Percentiles rank a stretch among this genome's conserved stretches.
Conservation (phyloP, 2,113 vertebrate species). For the Oncorhynchus nerka region DNA sequence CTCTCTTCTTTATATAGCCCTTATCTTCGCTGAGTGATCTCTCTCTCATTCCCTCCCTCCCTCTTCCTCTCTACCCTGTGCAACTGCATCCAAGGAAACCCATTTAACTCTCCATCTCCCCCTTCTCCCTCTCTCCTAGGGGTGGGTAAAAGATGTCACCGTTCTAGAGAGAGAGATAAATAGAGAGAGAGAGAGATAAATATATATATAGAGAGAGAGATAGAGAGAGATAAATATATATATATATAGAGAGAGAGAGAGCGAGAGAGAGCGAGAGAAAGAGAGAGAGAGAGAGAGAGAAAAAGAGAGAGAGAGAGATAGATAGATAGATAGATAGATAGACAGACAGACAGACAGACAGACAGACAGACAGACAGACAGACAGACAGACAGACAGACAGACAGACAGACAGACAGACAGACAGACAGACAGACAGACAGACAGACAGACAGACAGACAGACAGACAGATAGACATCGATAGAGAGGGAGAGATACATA, state of each 20-base stretch:
- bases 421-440: too few relatives aligned
- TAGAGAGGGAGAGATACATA: too few relatives aligned
- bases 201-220: background rate
- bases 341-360: background rate
- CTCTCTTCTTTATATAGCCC: slow-evolving; percentile 11
- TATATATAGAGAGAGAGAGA: background rate
- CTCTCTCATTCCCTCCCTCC: background rate
- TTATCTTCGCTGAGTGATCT: background rate
- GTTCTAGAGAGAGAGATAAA: slow-evolving; percentile 5
- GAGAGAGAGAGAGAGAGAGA: slow-evolving; percentile 3
- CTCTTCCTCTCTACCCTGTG: slow-evolving; percentile 1
- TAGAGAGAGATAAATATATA: background rate
- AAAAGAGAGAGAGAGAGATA: slow-evolving; percentile 12
- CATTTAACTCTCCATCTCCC: background rate
- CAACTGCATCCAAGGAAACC: too few relatives aligned
- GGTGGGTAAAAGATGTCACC: background rate
- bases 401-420: too few relatives aligned
- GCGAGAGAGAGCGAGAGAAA: too few relatives aligned
- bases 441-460: too few relatives aligned
- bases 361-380: background rate
- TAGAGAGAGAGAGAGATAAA: slow-evolving; percentile 1
- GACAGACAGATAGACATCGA: too few relatives aligned
- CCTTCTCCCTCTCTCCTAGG: slow-evolving; percentile 24
- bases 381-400: too few relatives aligned
- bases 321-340: background rate